These are phyloP conservation scores for Lochmaea capreae DNA, from an alignment of 2,888 invertebrate genomes.

Conservation along the genomic window DNA sequence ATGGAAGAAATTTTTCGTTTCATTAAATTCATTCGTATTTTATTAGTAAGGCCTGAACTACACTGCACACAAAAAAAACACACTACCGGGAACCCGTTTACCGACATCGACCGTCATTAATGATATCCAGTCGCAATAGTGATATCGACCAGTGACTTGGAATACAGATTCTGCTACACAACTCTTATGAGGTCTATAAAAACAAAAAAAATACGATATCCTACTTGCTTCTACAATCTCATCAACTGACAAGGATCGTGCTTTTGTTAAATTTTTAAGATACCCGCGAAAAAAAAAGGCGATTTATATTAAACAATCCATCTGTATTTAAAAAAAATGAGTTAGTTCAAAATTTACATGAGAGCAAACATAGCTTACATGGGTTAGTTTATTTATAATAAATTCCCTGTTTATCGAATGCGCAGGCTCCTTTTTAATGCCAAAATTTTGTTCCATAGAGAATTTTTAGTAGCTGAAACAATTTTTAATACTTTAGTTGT, in stretches of 20 bases:
- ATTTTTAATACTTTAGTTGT: slow-evolving; percentile 34
- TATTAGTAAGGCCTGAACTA: too few relatives aligned
- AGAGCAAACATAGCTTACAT: slow-evolving; percentile 35
- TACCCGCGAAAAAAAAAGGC: neutral
- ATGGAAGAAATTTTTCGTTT: too few relatives aligned
- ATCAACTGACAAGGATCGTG: neutral
- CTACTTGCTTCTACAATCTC: too few relatives aligned
- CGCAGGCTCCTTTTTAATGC: slow-evolving; percentile 48
- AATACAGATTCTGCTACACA: too few relatives aligned
- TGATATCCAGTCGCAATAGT: too few relatives aligned
- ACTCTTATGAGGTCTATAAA: too few relatives aligned
- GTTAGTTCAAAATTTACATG: slow-evolving; percentile 13
- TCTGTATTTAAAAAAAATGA: neutral
- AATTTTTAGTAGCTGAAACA: slow-evolving; percentile 50
- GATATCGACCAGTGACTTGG: too few relatives aligned
- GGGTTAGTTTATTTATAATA: slow-evolving; percentile 23
- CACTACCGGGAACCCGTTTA: too few relatives aligned
- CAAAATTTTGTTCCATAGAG: slow-evolving; percentile 45
- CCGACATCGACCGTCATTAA: too few relatives aligned
- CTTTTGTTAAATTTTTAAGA: neutral
- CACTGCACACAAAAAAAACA: too few relatives aligned
- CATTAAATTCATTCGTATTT: too few relatives aligned
- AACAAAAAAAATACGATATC: too few relatives aligned
- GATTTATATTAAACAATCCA: neutral
- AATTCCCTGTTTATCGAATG: slow-evolving; percentile 32